Percentiles rank a stretch among this genome's conserved stretches.
phyloP scores from a whole-genome alignment of 1,140 invertebrate species.

The Drosophila ficusphila region DNA sequence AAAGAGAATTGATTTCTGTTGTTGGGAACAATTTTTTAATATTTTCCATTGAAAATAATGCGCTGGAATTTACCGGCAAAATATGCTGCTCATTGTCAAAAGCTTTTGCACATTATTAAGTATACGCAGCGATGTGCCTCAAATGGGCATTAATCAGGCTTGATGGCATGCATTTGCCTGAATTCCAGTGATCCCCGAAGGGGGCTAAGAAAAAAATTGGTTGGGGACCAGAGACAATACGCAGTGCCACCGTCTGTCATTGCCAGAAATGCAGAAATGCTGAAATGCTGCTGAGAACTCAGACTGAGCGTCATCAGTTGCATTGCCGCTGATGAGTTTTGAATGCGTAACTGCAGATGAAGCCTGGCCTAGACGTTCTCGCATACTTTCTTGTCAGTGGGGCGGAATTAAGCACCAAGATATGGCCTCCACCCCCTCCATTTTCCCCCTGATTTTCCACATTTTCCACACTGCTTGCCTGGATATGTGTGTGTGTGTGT shows the following conservation, averaged over 20 bases:
- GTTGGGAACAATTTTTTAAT: no score
- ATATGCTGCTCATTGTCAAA: not conserved
- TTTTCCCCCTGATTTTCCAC: not conserved
- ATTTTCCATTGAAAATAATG: not conserved
- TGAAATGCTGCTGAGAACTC: conserved; percentile 31
- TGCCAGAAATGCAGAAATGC: conserved; percentile 34
- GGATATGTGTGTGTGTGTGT: conserved; percentile 26
- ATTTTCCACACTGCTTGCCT: not conserved
- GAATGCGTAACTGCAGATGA: conserved; percentile 60
- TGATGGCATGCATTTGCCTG: conserved; percentile 38
- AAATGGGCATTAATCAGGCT: conserved; percentile 54
- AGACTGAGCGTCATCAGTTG: conserved; percentile 34
- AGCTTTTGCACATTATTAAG: conserved; percentile 34
- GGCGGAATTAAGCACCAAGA: not conserved
- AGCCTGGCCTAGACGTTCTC: conserved; percentile 23
- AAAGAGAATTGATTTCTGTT: no score
- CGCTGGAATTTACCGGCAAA: not conserved
- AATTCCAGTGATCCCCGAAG: not conserved
- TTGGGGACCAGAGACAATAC: conserved; percentile 25
- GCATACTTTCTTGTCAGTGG: conserved; percentile 53
- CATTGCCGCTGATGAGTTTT: conserved; percentile 66
- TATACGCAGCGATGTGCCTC: conserved; percentile 48
- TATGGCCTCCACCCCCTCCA: not conserved
- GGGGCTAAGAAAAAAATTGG: not conserved
- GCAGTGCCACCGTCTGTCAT: conserved; percentile 33